Evolutionary conservation across 2,888 invertebrate species (phyloP).

Genomic region (Calliopum simillimum): DNA sequence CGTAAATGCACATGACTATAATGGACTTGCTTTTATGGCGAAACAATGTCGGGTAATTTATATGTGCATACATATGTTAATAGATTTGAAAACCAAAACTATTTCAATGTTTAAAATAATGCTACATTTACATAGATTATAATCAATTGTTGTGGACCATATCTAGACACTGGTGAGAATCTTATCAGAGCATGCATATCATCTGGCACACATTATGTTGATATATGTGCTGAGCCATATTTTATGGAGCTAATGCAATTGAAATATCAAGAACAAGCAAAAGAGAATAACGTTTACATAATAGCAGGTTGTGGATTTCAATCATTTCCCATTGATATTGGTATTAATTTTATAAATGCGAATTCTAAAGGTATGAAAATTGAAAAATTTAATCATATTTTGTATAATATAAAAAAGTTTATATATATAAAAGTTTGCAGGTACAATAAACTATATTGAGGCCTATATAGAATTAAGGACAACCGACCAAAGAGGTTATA

Average conservation of each 20-base stretch:
- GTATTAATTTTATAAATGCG: constrained; percentile 77
- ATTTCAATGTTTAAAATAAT: not conserved
- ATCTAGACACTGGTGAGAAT: constrained; percentile 83
- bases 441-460: constrained; percentile 45
- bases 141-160: constrained; percentile 92
- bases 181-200: constrained; percentile 79
- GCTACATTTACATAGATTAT: constrained; percentile 66
- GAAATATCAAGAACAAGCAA: constrained; percentile 77
- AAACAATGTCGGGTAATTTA: constrained; percentile 73
- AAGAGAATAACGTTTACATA: constrained; percentile 81
- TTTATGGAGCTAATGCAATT: constrained; percentile 85
- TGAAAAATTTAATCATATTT: not conserved
- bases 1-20: constrained; percentile 79
- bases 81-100: not conserved
- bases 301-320: constrained; percentile 92
- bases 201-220: constrained; percentile 83
- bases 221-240: constrained; percentile 90
- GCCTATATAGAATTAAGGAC: constrained; percentile 42
- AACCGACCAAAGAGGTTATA: constrained; percentile 20
- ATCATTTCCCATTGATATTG: constrained; percentile 88
- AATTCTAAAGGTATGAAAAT: constrained; percentile 72
- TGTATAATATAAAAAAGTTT: not conserved
- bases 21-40: constrained; percentile 83
- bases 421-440: constrained; percentile 27
- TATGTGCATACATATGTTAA: not conserved